Conservation (phyloP, 1,140 invertebrate genomes). For the Ganaspis sp. region DNA sequence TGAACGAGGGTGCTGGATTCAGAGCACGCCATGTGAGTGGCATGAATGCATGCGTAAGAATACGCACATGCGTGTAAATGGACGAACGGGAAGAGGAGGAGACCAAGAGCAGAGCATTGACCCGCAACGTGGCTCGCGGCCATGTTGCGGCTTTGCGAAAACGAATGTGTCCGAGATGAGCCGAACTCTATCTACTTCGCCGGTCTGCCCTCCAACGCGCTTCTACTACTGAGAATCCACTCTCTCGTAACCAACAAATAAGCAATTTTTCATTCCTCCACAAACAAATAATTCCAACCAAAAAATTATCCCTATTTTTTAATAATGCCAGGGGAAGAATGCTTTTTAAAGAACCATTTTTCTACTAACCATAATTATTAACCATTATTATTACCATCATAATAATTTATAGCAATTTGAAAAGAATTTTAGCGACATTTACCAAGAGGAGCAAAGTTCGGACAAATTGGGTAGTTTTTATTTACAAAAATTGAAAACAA, state of each 20-base stretch:
- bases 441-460: too few species aligned
- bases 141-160: slow-evolving; percentile 10
- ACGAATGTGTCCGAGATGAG: slow-evolving; percentile 1
- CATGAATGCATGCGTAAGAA: slow-evolving; percentile 11
- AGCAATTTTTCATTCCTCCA: neutral
- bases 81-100: neutral
- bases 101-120: slow-evolving; percentile 4
- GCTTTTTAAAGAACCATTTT: too few species aligned
- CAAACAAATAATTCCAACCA: neutral
- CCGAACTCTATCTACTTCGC: slow-evolving; percentile 21
- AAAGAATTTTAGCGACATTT: too few species aligned
- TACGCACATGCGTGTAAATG: slow-evolving; percentile 22
- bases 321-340: too few species aligned
- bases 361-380: too few species aligned
- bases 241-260: neutral
- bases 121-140: slow-evolving; percentile 23
- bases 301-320: too few species aligned
- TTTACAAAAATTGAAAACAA: neutral
- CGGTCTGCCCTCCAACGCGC: slow-evolving; percentile 2
- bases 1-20: neutral
- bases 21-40: slow-evolving; percentile 30
- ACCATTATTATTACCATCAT: too few species aligned
- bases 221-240: slow-evolving; percentile 18
- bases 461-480: too few species aligned
- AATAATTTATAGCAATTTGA: too few species aligned